Evolutionary conservation across 2,888 invertebrate genomes (phyloP).

Genomic region (Pelosia muscerda): DNA sequence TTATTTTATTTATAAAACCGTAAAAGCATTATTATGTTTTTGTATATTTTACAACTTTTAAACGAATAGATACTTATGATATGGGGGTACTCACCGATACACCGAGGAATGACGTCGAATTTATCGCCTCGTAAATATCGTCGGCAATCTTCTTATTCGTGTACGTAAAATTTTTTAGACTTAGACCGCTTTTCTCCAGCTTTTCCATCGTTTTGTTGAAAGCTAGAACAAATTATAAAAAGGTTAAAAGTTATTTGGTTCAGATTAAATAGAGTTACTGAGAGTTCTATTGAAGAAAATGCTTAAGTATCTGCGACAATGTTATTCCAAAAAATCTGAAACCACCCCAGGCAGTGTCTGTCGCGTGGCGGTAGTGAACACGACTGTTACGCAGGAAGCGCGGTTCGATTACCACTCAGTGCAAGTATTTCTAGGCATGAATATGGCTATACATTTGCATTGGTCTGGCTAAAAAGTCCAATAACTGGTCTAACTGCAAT

Average conservation of each 20-base stretch:
- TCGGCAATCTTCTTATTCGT: conserved; percentile 97
- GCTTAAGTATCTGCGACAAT: neutral
- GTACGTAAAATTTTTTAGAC: conserved; percentile 98
- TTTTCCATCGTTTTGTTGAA: conserved; percentile 98
- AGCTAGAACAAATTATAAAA: conserved; percentile 83
- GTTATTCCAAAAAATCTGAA: neutral
- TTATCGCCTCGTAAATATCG: conserved; percentile 98
- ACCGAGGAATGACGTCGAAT: conserved; percentile 98
- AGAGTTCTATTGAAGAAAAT: neutral
- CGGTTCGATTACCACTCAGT: no score
- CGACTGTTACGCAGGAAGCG: no score
- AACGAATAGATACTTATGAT: conserved; percentile 32
- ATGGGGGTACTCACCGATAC: conserved; percentile 93
- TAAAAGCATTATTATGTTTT: neutral
- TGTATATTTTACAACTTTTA: conserved; percentile 17
- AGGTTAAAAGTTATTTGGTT: neutral
- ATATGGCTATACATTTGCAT: no score
- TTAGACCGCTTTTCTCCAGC: conserved; percentile 92
- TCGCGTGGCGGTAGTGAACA: no score
- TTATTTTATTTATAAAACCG: no score
- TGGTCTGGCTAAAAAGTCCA: no score
- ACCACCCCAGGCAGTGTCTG: no score
- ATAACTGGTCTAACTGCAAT: no score
- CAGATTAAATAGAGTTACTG: neutral
- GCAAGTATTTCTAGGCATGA: no score